These are phyloP conservation scores for Cnemophilus loriae DNA, from an alignment of 2,113 vertebrate genomes.

Conservation along the genomic window DNA sequence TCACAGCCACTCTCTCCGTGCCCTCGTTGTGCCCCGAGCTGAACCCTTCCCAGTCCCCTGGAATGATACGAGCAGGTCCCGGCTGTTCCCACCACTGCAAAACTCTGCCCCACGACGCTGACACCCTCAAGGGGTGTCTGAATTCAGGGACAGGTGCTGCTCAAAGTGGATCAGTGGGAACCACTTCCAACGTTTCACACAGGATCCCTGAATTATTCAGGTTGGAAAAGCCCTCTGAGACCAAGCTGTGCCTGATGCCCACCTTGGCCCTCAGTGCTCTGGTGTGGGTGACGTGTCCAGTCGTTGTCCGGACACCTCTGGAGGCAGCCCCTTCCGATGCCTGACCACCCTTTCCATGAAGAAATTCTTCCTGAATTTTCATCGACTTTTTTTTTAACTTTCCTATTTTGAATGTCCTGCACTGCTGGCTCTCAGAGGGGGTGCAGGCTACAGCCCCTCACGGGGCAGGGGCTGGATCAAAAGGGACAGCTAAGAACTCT, in stretches of 20 bases:
- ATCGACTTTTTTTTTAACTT: too few relatives aligned
- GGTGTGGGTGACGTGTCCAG: too few relatives aligned
- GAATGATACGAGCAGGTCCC: background rate
- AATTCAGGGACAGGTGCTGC: fast-evolving
- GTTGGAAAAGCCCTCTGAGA: background rate
- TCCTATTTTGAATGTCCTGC: too few relatives aligned
- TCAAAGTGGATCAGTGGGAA: background rate
- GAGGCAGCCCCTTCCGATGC: background rate
- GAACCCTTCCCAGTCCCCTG: background rate
- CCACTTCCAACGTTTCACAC: fast-evolving
- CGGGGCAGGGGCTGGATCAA: fast-evolving
- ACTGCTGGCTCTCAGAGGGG: fast-evolving
- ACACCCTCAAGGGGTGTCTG: background rate
- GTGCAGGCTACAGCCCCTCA: fast-evolving
- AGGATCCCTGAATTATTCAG: background rate
- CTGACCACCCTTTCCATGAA: background rate
- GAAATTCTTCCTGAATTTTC: background rate
- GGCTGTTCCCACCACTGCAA: background rate
- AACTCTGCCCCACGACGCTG: background rate
- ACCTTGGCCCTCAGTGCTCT: too few relatives aligned
- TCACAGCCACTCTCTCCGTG: too few relatives aligned
- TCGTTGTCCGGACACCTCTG: too few relatives aligned
- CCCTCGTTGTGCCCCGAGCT: background rate
- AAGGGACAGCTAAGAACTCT: fast-evolving
- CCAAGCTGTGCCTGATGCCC: background rate